Percentiles rank a stretch among this genome's conserved stretches.
phyloP scores from a whole-genome alignment of 2,797 vertebrate species.

The Aplochiton taeniatus region DNA sequence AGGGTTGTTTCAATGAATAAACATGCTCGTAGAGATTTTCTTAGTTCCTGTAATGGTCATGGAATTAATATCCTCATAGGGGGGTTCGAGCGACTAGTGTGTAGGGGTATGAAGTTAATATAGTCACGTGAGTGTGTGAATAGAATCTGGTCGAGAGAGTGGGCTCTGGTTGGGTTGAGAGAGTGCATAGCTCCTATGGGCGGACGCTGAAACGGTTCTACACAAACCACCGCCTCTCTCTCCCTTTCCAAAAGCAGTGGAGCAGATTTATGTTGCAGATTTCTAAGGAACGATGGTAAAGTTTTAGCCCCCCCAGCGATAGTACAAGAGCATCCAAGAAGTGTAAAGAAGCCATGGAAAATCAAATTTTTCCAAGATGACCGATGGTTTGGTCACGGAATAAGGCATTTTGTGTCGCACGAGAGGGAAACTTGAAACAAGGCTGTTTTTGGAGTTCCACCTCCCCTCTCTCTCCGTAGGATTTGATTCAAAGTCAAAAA shows the following conservation, averaged over 20 bases:
- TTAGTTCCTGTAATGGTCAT: no score
- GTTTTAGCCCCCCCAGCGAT: slow-evolving; percentile 43
- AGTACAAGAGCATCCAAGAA: slow-evolving; percentile 46
- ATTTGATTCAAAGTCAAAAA: slow-evolving; percentile 82
- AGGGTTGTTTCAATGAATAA: no score
- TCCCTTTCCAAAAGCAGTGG: slow-evolving; percentile 49
- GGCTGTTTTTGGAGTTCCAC: slow-evolving; percentile 74
- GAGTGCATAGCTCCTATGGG: slow-evolving; percentile 57
- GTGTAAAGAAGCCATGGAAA: slow-evolving; percentile 60
- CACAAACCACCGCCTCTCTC: slow-evolving; percentile 69
- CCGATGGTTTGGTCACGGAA: slow-evolving; percentile 51
- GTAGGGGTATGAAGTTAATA: slow-evolving; percentile 7
- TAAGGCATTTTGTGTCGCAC: slow-evolving; percentile 45
- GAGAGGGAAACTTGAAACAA: slow-evolving; percentile 70
- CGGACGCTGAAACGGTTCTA: slow-evolving; percentile 54
- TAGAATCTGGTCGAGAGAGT: slow-evolving; percentile 13
- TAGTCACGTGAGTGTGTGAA: slow-evolving; percentile 28
- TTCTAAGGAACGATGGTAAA: slow-evolving; percentile 48
- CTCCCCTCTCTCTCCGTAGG: slow-evolving; percentile 62
- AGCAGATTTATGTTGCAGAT: slow-evolving; percentile 58
- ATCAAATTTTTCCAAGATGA: slow-evolving; percentile 53
- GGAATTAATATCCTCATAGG: not conserved
- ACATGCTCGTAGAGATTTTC: no score
- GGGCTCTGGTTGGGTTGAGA: slow-evolving; percentile 28
- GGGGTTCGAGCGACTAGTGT: not conserved